These are phyloP conservation scores for Rana temporaria DNA, from an alignment of 2,113 vertebrate species.

Conservation along the genomic window DNA sequence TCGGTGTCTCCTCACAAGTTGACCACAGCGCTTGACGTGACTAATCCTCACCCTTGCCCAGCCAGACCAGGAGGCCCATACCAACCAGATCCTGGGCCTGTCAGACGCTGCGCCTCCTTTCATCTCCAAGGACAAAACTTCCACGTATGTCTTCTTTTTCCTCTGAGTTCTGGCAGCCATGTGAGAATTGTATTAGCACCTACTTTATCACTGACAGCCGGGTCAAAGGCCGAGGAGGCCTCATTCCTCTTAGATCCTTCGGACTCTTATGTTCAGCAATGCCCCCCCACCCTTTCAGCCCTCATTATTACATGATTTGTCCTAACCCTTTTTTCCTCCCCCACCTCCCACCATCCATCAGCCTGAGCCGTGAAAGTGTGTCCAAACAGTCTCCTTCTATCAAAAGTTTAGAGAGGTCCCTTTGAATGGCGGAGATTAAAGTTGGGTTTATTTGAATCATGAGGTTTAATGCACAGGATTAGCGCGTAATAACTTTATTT, in stretches of 20 bases:
- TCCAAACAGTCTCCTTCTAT: slow-evolving; percentile 10
- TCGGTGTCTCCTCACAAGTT: slow-evolving; percentile 33
- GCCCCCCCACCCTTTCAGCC: too few species aligned
- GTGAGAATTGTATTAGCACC: slow-evolving; percentile 2
- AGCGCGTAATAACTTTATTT: slow-evolving; percentile 16
- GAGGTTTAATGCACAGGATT: not conserved
- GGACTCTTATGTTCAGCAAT: not conserved
- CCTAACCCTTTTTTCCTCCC: not conserved
- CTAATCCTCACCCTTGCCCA: not conserved
- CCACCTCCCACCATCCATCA: slow-evolving; percentile 19
- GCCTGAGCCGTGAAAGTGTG: not conserved
- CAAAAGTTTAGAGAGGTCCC: not conserved
- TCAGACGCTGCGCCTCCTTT: slow-evolving; percentile 27
- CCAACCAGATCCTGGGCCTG: slow-evolving; percentile 5
- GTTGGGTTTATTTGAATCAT: slow-evolving; percentile 12
- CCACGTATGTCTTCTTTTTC: not conserved
- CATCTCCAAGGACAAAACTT: not conserved
- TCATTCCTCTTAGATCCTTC: not conserved
- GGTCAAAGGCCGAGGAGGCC: slow-evolving; percentile 37
- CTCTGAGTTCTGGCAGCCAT: not conserved
- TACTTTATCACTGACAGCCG: slow-evolving; percentile 22
- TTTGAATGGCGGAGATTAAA: not conserved
- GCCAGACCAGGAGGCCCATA: not conserved
- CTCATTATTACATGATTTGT: slow-evolving; percentile 18
- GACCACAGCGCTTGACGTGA: slow-evolving; percentile 20